phyloP scores from a whole-genome alignment of 2,888 invertebrate species.

The Caradrina clavipalpis region DNA sequence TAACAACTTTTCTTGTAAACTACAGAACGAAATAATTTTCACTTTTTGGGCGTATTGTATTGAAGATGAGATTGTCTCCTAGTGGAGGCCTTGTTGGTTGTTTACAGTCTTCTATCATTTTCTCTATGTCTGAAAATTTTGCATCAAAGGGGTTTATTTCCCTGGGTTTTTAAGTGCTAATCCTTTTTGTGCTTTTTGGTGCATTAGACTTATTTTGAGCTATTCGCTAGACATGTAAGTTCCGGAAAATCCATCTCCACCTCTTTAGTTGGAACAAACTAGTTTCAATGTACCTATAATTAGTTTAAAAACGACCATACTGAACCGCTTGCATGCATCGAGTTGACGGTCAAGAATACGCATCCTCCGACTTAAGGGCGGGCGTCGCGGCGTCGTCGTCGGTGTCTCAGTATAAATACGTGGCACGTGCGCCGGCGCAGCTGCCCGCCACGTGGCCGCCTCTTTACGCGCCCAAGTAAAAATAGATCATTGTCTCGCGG shows the following conservation, averaged over 20 bases:
- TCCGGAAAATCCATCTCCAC: background rate
- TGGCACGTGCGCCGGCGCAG: constrained; percentile 88
- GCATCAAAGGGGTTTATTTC: background rate
- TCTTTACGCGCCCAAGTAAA: constrained; percentile 85
- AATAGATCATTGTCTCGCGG: constrained; percentile 89
- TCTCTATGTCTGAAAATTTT: background rate
- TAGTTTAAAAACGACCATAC: constrained; percentile 9
- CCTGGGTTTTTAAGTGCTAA: no score
- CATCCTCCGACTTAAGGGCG: constrained; percentile 67
- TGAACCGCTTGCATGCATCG: constrained; percentile 34
- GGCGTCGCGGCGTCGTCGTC: constrained; percentile 73
- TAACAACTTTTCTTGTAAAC: background rate
- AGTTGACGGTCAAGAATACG: constrained; percentile 65
- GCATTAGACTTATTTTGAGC: background rate
- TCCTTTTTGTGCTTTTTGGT: no score
- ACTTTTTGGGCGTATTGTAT: no score
- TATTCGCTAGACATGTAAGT: background rate
- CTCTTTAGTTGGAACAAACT: background rate
- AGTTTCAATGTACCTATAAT: no score
- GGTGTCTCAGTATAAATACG: constrained; percentile 84
- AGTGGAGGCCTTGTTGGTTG: background rate
- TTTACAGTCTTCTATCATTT: background rate
- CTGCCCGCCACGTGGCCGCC: constrained; percentile 89
- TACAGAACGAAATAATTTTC: no score
- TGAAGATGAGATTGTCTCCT: no score